Conservation (phyloP, 35 echinoderm and acorn worm genomes). For the Amphiura filiformis region DNA sequence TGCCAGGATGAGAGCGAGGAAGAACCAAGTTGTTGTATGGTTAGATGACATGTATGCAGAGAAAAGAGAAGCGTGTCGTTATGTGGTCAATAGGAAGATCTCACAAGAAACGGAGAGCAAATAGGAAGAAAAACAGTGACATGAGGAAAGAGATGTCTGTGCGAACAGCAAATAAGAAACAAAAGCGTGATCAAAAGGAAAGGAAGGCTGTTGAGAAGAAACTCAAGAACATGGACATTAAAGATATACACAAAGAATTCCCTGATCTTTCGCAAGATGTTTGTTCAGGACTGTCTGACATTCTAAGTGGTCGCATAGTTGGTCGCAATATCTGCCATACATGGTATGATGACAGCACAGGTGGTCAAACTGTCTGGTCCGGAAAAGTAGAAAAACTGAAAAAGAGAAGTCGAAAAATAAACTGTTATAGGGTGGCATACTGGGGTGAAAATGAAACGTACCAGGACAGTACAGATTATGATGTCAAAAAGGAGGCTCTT, state of each 20-base stretch:
- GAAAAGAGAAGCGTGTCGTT: background rate
- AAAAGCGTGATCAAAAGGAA: background rate
- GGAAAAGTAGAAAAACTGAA: conserved; percentile 17
- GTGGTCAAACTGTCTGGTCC: background rate
- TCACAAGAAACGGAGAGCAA: background rate
- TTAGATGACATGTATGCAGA: conserved; percentile 4
- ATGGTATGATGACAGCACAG: conserved; percentile 2
- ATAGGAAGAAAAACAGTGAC: background rate
- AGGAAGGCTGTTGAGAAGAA: background rate
- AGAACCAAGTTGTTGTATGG: conserved; percentile 32
- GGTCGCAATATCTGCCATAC: background rate
- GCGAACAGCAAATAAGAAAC: background rate
- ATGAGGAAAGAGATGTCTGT: conserved; percentile 12
- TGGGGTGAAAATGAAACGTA: conserved; percentile 3
- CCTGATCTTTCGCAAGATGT: background rate
- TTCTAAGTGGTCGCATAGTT: background rate
- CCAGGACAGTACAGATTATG: background rate
- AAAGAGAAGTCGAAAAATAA: background rate
- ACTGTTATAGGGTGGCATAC: background rate
- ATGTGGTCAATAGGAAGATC: background rate
- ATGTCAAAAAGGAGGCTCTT: background rate
- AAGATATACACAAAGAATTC: background rate
- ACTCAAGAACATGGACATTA: background rate
- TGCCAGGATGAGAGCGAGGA: conserved; percentile 20
- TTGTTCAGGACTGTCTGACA: background rate